phyloP scores from a whole-genome alignment of 2,113 vertebrate genomes.

The Mastomys natalensis region DNA sequence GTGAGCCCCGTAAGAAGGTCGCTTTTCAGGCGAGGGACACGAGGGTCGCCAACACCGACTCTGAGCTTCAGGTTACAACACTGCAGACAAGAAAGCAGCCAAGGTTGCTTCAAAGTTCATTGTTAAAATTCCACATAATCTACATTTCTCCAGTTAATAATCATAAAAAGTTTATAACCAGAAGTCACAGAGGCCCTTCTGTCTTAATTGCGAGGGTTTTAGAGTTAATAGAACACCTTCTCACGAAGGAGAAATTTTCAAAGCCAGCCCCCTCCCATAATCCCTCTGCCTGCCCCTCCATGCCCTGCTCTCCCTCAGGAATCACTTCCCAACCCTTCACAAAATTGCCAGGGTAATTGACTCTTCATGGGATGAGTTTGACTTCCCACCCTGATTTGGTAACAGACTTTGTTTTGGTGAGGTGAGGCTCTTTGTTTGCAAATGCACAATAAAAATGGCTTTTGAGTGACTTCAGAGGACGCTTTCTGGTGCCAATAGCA shows the following conservation, averaged over 20 bases:
- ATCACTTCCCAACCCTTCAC: slow-evolving; percentile 69
- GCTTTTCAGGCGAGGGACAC: slow-evolving; percentile 35
- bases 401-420: slow-evolving; percentile 78
- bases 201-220: slow-evolving; percentile 64
- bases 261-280: slow-evolving; percentile 31
- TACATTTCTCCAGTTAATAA: slow-evolving; percentile 79
- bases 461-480: slow-evolving; percentile 80
- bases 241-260: slow-evolving; percentile 52
- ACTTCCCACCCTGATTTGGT: slow-evolving; percentile 79
- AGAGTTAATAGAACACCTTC: slow-evolving; percentile 64
- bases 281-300: slow-evolving; percentile 17
- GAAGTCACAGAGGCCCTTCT: slow-evolving; percentile 77
- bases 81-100: slow-evolving; percentile 67
- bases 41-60: neutral
- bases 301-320: neutral
- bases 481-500: slow-evolving; percentile 78
- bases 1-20: slow-evolving; percentile 52
- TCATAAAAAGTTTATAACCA: slow-evolving; percentile 79
- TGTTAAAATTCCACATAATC: slow-evolving; percentile 73
- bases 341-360: slow-evolving; percentile 78
- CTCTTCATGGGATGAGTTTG: slow-evolving; percentile 77
- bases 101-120: slow-evolving; percentile 61
- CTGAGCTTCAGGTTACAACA: slow-evolving; percentile 33
- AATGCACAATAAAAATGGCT: slow-evolving; percentile 82
- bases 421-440: slow-evolving; percentile 77